phyloP scores from a whole-genome alignment of 2,888 invertebrate genomes.

The Mythimna albipuncta region DNA sequence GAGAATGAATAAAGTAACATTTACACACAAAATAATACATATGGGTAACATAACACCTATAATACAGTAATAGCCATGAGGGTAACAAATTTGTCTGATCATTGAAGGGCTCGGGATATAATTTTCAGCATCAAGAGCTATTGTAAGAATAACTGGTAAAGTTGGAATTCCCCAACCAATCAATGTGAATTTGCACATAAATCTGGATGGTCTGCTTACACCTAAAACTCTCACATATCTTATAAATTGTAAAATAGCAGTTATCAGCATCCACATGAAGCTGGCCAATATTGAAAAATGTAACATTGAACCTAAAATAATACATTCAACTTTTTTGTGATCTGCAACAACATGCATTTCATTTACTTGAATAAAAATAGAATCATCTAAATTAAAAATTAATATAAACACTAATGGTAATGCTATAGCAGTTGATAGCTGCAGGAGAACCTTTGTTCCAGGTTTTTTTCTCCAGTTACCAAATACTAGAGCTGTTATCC shows the following conservation, averaged over 20 bases:
- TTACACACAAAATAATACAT: constrained; percentile 86
- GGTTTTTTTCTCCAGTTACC: constrained; percentile 91
- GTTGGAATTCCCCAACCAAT: constrained; percentile 92
- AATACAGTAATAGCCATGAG: constrained; percentile 86
- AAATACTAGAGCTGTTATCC: constrained; percentile 90
- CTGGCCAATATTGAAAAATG: constrained; percentile 93
- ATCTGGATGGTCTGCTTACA: constrained; percentile 89
- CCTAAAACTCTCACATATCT: constrained; percentile 93
- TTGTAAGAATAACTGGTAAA: constrained; percentile 88
- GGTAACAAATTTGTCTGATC: constrained; percentile 88
- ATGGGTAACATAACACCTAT: constrained; percentile 90
- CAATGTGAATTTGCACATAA: constrained; percentile 91
- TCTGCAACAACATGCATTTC: constrained; percentile 70
- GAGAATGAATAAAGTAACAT: constrained; percentile 88
- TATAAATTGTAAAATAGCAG: constrained; percentile 92
- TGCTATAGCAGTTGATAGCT: constrained; percentile 92
- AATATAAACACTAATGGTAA: constrained; percentile 89
- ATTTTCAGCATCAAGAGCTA: constrained; percentile 83
- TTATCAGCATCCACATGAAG: constrained; percentile 94
- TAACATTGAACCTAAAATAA: constrained; percentile 91
- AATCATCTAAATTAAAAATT: constrained; percentile 79
- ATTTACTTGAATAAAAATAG: constrained; percentile 73
- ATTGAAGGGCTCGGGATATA: constrained; percentile 80
- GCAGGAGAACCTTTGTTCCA: constrained; percentile 92
- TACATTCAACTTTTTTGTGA: constrained; percentile 83